Conservation (phyloP, 2,888 invertebrate genomes). For the Synanthedon formicaeformis region DNA sequence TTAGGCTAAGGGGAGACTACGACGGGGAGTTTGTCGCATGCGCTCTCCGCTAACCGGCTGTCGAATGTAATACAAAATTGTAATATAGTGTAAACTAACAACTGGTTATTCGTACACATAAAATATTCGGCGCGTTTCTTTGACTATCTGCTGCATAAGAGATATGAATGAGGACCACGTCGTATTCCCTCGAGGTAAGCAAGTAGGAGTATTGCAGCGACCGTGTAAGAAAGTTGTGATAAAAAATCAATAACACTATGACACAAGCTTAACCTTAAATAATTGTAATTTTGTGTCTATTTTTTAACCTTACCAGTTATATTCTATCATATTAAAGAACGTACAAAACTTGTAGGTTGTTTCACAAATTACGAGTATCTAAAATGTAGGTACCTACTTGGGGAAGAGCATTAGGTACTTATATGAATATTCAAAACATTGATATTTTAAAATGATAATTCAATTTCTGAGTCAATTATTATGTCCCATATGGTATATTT, state of each 20-base stretch:
- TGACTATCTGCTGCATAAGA: conserved; percentile 50
- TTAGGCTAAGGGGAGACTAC: conserved; percentile 6
- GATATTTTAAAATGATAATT: too few relatives aligned
- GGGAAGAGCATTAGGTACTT: too few relatives aligned
- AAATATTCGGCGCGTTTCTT: conserved; percentile 35
- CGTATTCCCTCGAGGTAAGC: conserved; percentile 85
- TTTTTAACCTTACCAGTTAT: too few relatives aligned
- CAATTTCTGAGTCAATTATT: too few relatives aligned
- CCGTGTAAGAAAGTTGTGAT: background rate
- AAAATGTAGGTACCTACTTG: too few relatives aligned
- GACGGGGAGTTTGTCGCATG: conserved; percentile 26
- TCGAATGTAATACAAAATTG: conserved; percentile 9
- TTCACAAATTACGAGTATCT: too few relatives aligned
- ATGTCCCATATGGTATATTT: too few relatives aligned
- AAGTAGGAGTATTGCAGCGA: conserved; percentile 7
- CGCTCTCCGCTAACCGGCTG: conserved; percentile 19
- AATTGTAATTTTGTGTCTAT: background rate
- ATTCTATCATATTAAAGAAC: too few relatives aligned
- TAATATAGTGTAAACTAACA: conserved; percentile 14
- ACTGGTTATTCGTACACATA: conserved; percentile 10
- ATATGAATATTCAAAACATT: too few relatives aligned
- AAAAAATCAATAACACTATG: conserved; percentile 62
- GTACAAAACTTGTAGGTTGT: too few relatives aligned
- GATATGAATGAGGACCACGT: conserved; percentile 93
- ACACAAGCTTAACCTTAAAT: conserved; percentile 49